Base-by-base conservation (phyloP, 2,888 invertebrate species). In the Parelbella ahira region DNA sequence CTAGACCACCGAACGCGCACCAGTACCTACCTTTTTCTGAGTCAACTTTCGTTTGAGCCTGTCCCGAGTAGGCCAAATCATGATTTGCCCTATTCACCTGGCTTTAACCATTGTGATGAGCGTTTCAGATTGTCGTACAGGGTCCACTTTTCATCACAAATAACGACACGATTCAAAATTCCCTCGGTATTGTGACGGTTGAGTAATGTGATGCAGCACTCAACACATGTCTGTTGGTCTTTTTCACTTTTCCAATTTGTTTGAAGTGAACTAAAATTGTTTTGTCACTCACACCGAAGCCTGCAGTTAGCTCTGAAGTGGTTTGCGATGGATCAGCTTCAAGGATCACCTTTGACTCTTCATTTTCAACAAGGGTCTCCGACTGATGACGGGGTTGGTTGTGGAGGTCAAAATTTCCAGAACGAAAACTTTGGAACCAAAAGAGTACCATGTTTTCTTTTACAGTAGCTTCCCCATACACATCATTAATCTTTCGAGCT, bases 51-150 rank as follows among this genome's bases (percentile, higher is more conserved):
- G 36, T 33, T 49, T 50, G 37, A 46, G 45, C 18, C n/a, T n/a
- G n/a, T n/a, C n/a, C n/a, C n/a, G n/a, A n/a, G n/a, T n/a, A n/a
- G n/a, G n/a, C n/a, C n/a, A n/a, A n/a, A n/a, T n/a, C 49, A 44
- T 33, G 42, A 50, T 49, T 50, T 49, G 29, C 43, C 47, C 39
- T 47, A 37, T 41, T 51, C 37, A 54, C 62, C 59, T 28, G 37
- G 62, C 57, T 45, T 58, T 59, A 63, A 50, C 50, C 46, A 53
- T 42, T 52, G 50, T 28, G 49, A 49, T 45, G 46, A 49, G 45
- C 48, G 10, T 39, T 52, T 56, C 34, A 42, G 43, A 47, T 29
- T 39, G 36, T 44, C 28, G 28, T 42, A 42, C 15, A 49, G 29
- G 25, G 49, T 50, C 38, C 41, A 53, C 21, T 50, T 49, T 46